A percentile compares a stretch with the other conserved stretches of the same genome.
These are phyloP conservation scores for Sycophila texana DNA, from an alignment of 2,888 invertebrate genomes.

Conservation along the genomic window DNA sequence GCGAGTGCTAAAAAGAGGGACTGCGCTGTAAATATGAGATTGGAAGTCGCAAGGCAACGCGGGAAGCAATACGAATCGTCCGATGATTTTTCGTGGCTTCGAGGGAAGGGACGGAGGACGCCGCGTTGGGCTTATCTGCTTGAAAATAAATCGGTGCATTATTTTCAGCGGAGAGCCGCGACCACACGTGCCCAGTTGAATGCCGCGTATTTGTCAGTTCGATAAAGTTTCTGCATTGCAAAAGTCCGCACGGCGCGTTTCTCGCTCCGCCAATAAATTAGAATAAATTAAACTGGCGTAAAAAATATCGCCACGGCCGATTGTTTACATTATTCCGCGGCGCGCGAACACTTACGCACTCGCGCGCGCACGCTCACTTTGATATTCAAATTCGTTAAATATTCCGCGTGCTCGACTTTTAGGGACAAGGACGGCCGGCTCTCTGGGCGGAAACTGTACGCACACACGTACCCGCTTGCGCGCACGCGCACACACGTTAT, in stretches of 20 bases:
- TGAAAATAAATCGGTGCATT: constrained; percentile 22
- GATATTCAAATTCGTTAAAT: constrained; percentile 52
- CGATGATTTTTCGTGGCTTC: too few species aligned
- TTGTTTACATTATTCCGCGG: constrained; percentile 45
- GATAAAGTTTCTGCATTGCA: constrained; percentile 44
- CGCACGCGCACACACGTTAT: neutral
- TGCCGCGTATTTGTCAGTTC: constrained; percentile 19
- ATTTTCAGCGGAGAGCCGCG: neutral
- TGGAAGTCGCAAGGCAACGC: constrained; percentile 3
- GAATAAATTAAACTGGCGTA: constrained; percentile 35
- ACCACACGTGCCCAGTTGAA: neutral
- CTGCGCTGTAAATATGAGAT: constrained; percentile 51
- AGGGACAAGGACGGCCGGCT: constrained; percentile 40
- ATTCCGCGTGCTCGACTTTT: constrained; percentile 32
- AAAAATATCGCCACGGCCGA: constrained; percentile 36
- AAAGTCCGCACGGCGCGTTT: neutral
- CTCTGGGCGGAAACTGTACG: constrained; percentile 5
- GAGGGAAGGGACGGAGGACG: too few species aligned
- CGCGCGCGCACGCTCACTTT: constrained; percentile 14
- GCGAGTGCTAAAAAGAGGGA: constrained; percentile 52
- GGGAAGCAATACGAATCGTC: neutral
- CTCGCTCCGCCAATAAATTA: constrained; percentile 27
- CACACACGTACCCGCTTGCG: neutral
- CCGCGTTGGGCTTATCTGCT: constrained; percentile 9
- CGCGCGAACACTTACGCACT: neutral